phyloP scores from a whole-genome alignment of 2,797 vertebrate genomes.

The Spinus pinus region DNA sequence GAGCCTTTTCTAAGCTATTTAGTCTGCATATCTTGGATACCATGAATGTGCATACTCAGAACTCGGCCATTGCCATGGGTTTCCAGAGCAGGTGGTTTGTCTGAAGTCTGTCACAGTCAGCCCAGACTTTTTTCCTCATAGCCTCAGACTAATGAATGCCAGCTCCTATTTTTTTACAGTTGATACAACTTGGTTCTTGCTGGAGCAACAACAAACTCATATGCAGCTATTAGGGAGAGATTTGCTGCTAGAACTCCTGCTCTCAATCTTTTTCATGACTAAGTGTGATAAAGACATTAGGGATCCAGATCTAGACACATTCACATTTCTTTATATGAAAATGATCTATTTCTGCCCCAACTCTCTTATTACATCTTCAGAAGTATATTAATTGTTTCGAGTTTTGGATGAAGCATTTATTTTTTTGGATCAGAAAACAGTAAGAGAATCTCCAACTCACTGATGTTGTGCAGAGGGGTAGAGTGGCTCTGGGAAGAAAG shows the following conservation, averaged over 20 bases:
- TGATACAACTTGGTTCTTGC: neutral
- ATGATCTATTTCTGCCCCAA: neutral
- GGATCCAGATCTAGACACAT: neutral
- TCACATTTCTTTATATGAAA: neutral
- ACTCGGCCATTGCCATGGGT: neutral
- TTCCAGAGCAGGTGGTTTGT: neutral
- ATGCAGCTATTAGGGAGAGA: neutral
- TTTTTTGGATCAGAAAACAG: neutral
- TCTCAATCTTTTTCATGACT: neutral
- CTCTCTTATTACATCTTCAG: neutral
- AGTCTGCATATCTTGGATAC: constrained; percentile 5
- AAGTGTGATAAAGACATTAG: neutral
- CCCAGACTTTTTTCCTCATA: neutral
- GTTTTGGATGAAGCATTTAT: neutral
- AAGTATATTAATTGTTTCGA: neutral
- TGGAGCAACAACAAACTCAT: neutral
- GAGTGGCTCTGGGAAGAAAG: neutral
- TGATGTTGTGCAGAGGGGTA: neutral
- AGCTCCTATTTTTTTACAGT: neutral
- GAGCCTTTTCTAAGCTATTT: constrained; percentile 6
- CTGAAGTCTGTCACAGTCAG: accelerated
- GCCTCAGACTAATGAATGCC: neutral
- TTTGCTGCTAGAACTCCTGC: neutral
- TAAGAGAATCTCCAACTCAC: neutral
- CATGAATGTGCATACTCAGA: neutral